A percentile compares a stretch with the other conserved stretches of the same genome.
Conservation (phyloP, 2,888 invertebrate species). For the Strigamia maritima region DNA sequence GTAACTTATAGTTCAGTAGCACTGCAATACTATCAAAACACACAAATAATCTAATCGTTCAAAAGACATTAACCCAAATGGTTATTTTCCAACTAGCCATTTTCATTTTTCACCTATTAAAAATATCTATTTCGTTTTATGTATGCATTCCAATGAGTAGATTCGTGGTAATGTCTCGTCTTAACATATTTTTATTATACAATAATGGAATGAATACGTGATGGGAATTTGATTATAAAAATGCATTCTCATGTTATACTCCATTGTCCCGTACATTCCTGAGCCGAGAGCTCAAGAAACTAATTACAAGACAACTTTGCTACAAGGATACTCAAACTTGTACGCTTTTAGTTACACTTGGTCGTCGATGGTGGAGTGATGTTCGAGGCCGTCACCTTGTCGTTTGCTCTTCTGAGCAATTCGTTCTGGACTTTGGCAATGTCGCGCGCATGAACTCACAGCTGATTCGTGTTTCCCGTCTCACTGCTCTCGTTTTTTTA, state of each 20-base stretch:
- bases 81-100: neutral
- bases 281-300: neutral
- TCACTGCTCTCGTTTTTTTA: slow-evolving; percentile 8
- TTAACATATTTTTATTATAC: neutral
- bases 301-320: neutral
- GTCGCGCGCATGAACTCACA: slow-evolving; percentile 19
- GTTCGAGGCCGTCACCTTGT: slow-evolving; percentile 18
- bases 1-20: too few relatives aligned
- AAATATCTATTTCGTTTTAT: neutral
- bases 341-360: slow-evolving; percentile 16
- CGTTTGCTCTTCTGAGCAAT: slow-evolving; percentile 19
- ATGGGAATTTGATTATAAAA: neutral
- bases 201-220: neutral
- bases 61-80: too few relatives aligned
- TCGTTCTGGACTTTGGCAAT: slow-evolving; percentile 23
- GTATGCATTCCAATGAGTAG: neutral
- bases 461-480: slow-evolving; percentile 20
- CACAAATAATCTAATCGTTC: too few relatives aligned
- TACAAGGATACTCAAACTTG: neutral
- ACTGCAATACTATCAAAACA: too few relatives aligned
- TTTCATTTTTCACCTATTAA: neutral
- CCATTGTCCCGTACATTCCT: neutral
- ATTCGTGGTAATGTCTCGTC: neutral
- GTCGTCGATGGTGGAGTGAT: neutral
- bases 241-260: neutral